Evolutionary conservation across 2,113 vertebrate genomes (phyloP).

Genomic region (Sterna hirundo): DNA sequence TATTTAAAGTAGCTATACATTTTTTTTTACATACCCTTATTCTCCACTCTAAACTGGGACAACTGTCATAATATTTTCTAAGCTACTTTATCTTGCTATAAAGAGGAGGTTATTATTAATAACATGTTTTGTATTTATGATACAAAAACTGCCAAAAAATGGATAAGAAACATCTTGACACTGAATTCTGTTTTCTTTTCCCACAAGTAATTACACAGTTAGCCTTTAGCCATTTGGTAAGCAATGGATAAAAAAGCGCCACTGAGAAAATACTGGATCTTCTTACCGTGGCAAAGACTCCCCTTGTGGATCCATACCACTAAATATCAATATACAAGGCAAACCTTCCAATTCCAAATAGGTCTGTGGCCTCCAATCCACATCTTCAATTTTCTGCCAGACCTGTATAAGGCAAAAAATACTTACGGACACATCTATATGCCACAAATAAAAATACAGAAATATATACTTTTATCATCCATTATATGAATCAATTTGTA

Average conservation of each 20-base stretch:
- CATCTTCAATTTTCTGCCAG: constrained; percentile 93
- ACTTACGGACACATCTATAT: not conserved
- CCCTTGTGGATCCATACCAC: constrained; percentile 91
- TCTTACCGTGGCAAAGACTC: constrained; percentile 91
- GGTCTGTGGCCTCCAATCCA: constrained; percentile 90
- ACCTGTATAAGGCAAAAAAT: constrained; percentile 66
- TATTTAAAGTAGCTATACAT: not conserved
- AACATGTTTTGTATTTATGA: not conserved
- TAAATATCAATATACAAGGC: constrained; percentile 94
- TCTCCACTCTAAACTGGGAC: not conserved
- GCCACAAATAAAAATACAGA: not conserved
- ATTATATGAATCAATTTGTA: not conserved
- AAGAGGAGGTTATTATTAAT: not conserved
- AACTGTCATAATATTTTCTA: not conserved
- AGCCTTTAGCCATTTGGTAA: not conserved
- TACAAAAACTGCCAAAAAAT: not conserved
- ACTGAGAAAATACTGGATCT: not conserved
- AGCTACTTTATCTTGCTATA: not conserved
- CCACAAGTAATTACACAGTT: not conserved
- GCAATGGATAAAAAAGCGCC: not conserved
- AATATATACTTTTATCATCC: not conserved
- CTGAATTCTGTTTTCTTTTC: not conserved
- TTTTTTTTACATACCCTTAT: not conserved
- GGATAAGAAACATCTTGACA: not conserved
- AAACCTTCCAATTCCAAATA: constrained; percentile 94